Evolutionary conservation across 1,140 invertebrate species (phyloP).

Genomic region (Pseudachorutes palmiensis): DNA sequence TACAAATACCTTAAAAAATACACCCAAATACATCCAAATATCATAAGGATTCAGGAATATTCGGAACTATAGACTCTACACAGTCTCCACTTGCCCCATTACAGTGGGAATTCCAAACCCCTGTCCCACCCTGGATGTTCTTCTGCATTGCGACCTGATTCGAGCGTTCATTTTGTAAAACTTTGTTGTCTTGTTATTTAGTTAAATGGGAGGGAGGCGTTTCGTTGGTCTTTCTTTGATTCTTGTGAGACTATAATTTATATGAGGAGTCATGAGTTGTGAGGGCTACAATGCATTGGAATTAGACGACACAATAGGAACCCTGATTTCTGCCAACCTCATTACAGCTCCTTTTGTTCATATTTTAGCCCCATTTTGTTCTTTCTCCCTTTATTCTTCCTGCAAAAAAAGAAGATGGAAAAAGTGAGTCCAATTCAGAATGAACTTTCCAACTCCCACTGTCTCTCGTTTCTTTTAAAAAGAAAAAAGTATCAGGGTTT

Average conservation of each 20-base stretch:
- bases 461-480: too few species aligned
- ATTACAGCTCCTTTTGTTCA: conserved; percentile 36
- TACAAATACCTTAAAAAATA: neutral
- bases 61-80: too few species aligned
- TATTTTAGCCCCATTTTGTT: conserved; percentile 34
- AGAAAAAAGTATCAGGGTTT: too few species aligned
- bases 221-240: neutral
- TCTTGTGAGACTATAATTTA: conserved; percentile 3
- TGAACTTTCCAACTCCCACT: too few species aligned
- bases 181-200: too few species aligned
- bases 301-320: conserved; percentile 36
- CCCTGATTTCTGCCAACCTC: conserved; percentile 38
- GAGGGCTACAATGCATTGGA: conserved; percentile 32
- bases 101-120: too few species aligned
- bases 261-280: neutral
- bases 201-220: neutral
- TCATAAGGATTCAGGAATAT: too few species aligned
- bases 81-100: too few species aligned
- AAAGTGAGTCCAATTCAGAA: neutral
- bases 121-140: too few species aligned
- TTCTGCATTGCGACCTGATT: too few species aligned
- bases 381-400: conserved; percentile 5
- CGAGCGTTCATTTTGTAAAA: too few species aligned
- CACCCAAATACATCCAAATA: neutral
- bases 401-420: neutral